Base-by-base conservation (phyloP, 2,113 vertebrate species). In the Chaetura pelagica region DNA sequence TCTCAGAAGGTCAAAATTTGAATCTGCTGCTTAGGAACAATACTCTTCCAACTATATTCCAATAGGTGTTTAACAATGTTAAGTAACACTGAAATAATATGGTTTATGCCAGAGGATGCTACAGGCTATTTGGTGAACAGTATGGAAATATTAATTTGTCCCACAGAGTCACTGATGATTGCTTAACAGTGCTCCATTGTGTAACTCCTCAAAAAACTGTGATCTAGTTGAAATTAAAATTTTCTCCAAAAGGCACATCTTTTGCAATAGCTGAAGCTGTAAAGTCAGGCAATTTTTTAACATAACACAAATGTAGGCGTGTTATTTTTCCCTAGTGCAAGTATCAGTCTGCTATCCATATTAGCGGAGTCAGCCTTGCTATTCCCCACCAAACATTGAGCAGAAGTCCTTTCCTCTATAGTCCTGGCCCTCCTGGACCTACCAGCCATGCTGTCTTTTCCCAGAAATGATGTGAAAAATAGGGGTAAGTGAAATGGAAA, bases 391-490 rank as follows among this genome's bases (percentile, higher is more conserved):
- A 68, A 20, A 46, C 15, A 12, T 27, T 30, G 23, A 30, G 63
- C 38, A n/a, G 13, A n/a, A 24, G 24, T 54, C 24, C 30, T 48
- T 58, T 75, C 15, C 58, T 59, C 44, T 64, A 48, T 6, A 51
- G 15, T 24, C 66, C 80, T 54, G 46, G 24, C 27, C 40, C 32
- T 78, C 7, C 68, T 42, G 48, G 52, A 90, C 27, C 17, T 18
- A 30, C 23, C 42, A 90, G 78, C 24, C 34, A 4, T 2, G 7
- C 3, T 63, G 15, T 40, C 32, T 44, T 62, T 40, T 18, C 55
- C 10, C 46, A 71, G 20, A 2, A 79, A 22, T 1, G 1, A 82
- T 1, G 0, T 5, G 10, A 61, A 61, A 12, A 71, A 24, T 7
- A 40, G 6, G 12, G 12, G 4, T 8, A 78, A 78, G 34, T 15